phyloP scores from a whole-genome alignment of 2,113 vertebrate genomes.

The Oriolus oriolus region DNA sequence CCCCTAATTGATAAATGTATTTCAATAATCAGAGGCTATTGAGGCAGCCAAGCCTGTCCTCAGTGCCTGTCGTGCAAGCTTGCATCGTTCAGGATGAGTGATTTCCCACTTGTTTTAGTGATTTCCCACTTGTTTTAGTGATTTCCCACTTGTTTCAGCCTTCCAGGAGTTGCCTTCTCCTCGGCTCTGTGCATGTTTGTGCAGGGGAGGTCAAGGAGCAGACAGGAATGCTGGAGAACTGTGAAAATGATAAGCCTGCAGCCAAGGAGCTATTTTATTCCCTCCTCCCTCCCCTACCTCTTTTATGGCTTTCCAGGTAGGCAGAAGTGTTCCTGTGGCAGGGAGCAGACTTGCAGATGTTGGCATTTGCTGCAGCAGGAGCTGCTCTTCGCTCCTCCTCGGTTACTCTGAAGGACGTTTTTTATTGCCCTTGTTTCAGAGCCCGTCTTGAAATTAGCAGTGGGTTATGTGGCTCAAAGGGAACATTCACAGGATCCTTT shows the following conservation, averaged over 20 bases:
- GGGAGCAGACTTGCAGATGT: constrained; percentile 10
- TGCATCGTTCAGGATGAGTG: background rate
- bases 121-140: background rate
- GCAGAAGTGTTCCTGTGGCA: background rate
- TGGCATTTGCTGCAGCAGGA: background rate
- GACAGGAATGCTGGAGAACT: background rate
- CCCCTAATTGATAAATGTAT: constrained; percentile 40
- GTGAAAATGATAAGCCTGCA: background rate
- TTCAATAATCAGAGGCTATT: constrained; percentile 19
- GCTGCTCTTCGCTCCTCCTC: constrained; percentile 17
- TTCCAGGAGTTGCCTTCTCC: background rate
- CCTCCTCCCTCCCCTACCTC: background rate
- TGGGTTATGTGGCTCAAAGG: constrained; percentile 68
- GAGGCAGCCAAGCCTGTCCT: background rate
- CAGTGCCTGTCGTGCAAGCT: background rate
- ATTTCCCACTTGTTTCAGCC: background rate
- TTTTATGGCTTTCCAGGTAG: constrained; percentile 43
- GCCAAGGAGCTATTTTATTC: background rate
- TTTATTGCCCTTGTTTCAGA: constrained; percentile 61
- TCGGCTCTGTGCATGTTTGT: background rate
- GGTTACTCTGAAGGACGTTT: constrained; percentile 63
- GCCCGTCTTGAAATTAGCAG: constrained; percentile 62
- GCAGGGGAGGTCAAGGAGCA: constrained; percentile 1
- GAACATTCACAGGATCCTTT: constrained; percentile 64
- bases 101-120: background rate